These are phyloP conservation scores for Drosophila aldrichi DNA, from an alignment of 2,888 invertebrate species.

Conservation along the genomic window DNA sequence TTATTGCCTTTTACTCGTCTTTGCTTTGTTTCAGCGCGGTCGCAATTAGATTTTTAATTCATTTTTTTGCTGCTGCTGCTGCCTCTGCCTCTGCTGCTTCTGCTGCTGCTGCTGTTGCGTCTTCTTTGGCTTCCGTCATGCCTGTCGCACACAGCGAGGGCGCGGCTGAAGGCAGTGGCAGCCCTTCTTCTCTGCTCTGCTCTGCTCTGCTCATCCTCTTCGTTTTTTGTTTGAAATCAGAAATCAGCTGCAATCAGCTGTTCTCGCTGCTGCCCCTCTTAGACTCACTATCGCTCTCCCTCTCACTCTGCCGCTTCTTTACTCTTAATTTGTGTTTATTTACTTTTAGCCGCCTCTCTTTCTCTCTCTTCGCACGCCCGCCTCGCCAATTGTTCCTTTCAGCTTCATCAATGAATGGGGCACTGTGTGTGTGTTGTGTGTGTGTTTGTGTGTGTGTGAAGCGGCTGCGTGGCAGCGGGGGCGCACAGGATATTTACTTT, in stretches of 20 bases:
- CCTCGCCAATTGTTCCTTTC: constrained; percentile 35
- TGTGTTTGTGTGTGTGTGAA: background rate
- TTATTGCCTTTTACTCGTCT: constrained; percentile 65
- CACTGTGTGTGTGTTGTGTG: background rate
- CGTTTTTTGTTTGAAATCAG: constrained; percentile 33
- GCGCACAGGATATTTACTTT: constrained; percentile 77
- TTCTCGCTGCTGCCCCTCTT: constrained; percentile 42
- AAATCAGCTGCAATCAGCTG: constrained; percentile 82
- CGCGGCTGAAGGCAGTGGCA: constrained; percentile 15
- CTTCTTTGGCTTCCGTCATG: constrained; percentile 76
- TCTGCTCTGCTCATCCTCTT: background rate
- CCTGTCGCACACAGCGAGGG: constrained; percentile 58
- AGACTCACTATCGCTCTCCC: background rate
- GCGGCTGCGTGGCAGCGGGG: background rate
- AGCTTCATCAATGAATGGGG: constrained; percentile 53
- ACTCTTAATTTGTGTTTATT: constrained; percentile 64
- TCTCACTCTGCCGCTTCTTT: background rate
- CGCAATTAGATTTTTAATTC: constrained; percentile 80
- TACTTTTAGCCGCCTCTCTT: constrained; percentile 48
- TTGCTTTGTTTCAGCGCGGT: constrained; percentile 77
- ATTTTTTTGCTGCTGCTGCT: constrained; percentile 47
- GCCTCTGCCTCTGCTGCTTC: background rate
- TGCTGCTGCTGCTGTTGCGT: constrained; percentile 47
- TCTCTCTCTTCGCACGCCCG: background rate
- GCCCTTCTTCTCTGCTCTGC: constrained; percentile 22